Conservation (phyloP, 2,888 invertebrate genomes). For the Beris chalybata region DNA sequence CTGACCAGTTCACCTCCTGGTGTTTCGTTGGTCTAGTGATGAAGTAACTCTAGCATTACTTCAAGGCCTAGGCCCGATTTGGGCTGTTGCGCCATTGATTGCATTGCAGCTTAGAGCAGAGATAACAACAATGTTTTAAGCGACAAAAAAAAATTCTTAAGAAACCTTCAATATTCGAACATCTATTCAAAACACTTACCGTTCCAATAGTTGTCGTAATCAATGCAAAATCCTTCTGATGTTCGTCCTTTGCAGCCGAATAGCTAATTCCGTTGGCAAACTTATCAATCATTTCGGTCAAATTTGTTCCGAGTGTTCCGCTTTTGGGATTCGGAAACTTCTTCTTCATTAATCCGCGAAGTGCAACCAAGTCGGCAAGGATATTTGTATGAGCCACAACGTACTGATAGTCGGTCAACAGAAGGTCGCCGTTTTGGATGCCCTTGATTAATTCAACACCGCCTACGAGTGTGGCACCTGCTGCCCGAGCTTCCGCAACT, state of each 20-base stretch:
- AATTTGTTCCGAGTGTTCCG: conserved; percentile 70
- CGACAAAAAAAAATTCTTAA: too few relatives aligned
- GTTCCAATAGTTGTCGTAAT: conserved; percentile 70
- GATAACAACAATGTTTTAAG: too few relatives aligned
- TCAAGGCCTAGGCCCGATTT: too few relatives aligned
- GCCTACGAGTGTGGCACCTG: conserved; percentile 75
- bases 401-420: conserved; percentile 70
- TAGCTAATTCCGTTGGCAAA: conserved; percentile 74
- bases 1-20: too few relatives aligned
- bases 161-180: conserved; percentile 19
- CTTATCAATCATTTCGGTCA: conserved; percentile 64
- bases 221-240: conserved; percentile 71
- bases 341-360: conserved; percentile 76
- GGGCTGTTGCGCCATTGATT: too few relatives aligned
- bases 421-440: conserved; percentile 73
- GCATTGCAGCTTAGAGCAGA: too few relatives aligned
- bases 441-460: conserved; percentile 74
- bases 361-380: conserved; percentile 71
- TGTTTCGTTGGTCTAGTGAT: too few relatives aligned
- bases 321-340: conserved; percentile 70
- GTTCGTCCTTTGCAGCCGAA: conserved; percentile 65
- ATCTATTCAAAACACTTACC: conserved; percentile 56
- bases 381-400: conserved; percentile 80
- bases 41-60: too few relatives aligned
- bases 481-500: conserved; percentile 62